Evolutionary conservation across 2,113 vertebrate species (phyloP), one percentile per base, ranked within the genome.

Genomic region (Ursus arctos): DNA sequence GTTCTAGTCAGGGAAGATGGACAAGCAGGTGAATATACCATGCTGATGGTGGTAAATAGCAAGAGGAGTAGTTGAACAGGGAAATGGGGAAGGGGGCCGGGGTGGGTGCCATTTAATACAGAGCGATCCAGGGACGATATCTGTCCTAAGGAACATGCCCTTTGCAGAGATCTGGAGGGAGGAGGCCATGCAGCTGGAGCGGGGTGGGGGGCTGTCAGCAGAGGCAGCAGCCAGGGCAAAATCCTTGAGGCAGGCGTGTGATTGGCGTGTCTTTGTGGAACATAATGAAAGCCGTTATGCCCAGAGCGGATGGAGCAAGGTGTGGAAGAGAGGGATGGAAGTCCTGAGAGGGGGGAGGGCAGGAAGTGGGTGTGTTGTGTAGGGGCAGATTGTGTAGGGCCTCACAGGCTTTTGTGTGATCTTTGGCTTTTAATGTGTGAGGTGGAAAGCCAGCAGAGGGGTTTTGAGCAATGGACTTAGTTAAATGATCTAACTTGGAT

Each of bases 111-210:
- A 3, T 33, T 33, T 92, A 43, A 43, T 53, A 7, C 7, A 51
- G 21, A 16, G 19, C 15, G 1, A 24, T 63, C 33, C 31, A 24
- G 10, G 16, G 36, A 49, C 28, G 19, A 19, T 33, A 28, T 92
- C 16, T 91, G 6, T 13, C 7, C 2, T 67, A 65, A 69, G 8
- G 49, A 15, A 0, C 0, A 0, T 31, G 28, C 14, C 18, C 2
- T 59, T 71, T 57, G 33, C 51, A 89, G 14, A 88, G 36, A 26
- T 72, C 88, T 53, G 55, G 53, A 49, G 43, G 61, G 24, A 33
- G 24, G 13, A 24, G 61, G 31, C 31, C 4, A 0, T 16, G 11
- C 6, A 6, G 49, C 55, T 69, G 63, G 43, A 5, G 43, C 31
- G 0, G 18, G 7, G 22, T 2, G 2, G 47, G 11, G 43, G 14